These are phyloP conservation scores for Macrophya annulata DNA, from an alignment of 2,888 invertebrate species.

Conservation along the genomic window DNA sequence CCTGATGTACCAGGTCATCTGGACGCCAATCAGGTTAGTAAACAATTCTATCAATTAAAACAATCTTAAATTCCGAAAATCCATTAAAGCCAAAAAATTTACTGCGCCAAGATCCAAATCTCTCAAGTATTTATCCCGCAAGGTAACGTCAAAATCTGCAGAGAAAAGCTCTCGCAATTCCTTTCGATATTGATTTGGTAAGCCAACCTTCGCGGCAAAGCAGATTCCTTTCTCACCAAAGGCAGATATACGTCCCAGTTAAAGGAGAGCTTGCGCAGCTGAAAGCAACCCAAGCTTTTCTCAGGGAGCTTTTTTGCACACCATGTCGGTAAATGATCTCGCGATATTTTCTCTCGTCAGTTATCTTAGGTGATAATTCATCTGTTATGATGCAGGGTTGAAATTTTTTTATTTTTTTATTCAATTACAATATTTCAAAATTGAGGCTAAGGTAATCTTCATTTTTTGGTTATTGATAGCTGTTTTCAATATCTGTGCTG, in stretches of 20 bases:
- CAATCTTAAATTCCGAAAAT: too few species aligned
- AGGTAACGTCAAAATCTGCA: not conserved
- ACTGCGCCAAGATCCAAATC: not conserved
- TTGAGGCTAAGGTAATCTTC: not conserved
- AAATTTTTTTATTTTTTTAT: not conserved
- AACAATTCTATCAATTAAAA: not conserved
- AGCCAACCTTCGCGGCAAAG: constrained; percentile 3
- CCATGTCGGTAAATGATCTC: constrained; percentile 45
- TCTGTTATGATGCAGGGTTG: not conserved
- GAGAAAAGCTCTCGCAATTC: not conserved
- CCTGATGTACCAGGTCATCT: constrained; percentile 75
- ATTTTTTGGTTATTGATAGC: not conserved
- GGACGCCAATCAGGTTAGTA: constrained; percentile 77
- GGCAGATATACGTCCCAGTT: not conserved
- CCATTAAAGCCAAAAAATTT: not conserved
- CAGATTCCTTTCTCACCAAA: constrained; percentile 14
- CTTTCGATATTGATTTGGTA: not conserved
- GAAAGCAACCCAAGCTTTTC: constrained; percentile 25
- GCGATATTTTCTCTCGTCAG: not conserved
- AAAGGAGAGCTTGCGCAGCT: constrained; percentile 11
- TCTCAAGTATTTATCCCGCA: not conserved
- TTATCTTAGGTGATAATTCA: not conserved
- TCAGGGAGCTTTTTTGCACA: not conserved
- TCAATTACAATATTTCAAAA: not conserved
- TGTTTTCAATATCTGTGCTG: not conserved